phyloP scores from a whole-genome alignment of 1,140 invertebrate genomes.

The Anoplolepis gracilipes region DNA sequence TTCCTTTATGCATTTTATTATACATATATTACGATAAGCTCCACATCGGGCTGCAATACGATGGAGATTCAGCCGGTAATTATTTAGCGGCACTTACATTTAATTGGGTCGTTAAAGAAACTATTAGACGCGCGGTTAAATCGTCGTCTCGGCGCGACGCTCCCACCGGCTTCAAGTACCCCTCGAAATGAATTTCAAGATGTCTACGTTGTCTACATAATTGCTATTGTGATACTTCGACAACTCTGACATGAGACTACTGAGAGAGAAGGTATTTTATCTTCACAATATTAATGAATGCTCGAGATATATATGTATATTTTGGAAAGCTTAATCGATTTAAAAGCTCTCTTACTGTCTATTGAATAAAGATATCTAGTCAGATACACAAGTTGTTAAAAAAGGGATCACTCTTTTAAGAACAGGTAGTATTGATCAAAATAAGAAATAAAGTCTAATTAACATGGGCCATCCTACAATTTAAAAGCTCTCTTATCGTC shows the following conservation, averaged over 20 bases:
- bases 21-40: neutral
- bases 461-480: too few relatives aligned
- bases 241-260: neutral
- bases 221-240: neutral
- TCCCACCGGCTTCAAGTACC: neutral
- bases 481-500: too few relatives aligned
- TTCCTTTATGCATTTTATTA: slow-evolving; percentile 3
- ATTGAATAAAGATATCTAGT: too few relatives aligned
- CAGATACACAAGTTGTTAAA: too few relatives aligned
- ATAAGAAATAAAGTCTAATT: too few relatives aligned
- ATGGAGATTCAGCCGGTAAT: slow-evolving; percentile 1
- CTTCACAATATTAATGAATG: too few relatives aligned
- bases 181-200: neutral
- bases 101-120: slow-evolving; percentile 67
- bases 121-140: slow-evolving; percentile 41
- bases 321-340: too few relatives aligned
- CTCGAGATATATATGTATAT: too few relatives aligned
- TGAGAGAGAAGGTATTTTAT: too few relatives aligned
- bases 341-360: too few relatives aligned
- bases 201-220: neutral
- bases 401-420: too few relatives aligned
- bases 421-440: too few relatives aligned
- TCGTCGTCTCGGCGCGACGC: neutral
- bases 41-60: neutral
- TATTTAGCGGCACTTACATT: slow-evolving; percentile 57